phyloP scores from a whole-genome alignment of 2,113 vertebrate genomes.

The Brienomyrus brachyistius region DNA sequence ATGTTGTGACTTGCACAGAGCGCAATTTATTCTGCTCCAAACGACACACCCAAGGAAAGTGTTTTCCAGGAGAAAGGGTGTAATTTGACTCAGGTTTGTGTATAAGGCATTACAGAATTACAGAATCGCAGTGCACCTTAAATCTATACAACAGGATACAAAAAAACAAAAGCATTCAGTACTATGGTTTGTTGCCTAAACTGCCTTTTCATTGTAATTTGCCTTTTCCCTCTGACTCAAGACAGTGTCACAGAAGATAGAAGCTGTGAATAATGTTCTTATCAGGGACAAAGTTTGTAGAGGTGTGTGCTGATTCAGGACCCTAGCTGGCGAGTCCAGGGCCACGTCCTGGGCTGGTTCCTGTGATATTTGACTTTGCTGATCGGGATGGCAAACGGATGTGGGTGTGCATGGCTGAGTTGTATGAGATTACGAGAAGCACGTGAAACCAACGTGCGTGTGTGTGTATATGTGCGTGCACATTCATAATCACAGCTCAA shows the following conservation, averaged over 20 bases:
- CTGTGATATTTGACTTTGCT: neutral
- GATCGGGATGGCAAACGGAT: neutral
- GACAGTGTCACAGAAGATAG: neutral
- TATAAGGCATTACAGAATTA: constrained; percentile 32
- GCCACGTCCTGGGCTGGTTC: neutral
- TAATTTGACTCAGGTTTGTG: constrained; percentile 33
- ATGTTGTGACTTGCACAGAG: constrained; percentile 68
- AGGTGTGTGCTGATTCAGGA: neutral
- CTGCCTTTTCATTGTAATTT: neutral
- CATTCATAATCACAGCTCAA: neutral
- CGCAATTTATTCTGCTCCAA: constrained; percentile 59
- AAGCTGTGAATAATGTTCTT: neutral
- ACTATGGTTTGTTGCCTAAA: neutral
- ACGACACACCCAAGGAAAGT: constrained; percentile 66
- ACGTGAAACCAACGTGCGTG: neutral
- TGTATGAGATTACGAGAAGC: neutral
- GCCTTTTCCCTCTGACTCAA: neutral
- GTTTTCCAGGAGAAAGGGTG: constrained; percentile 52
- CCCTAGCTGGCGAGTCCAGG: neutral
- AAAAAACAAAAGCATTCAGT: neutral
- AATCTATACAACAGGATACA: constrained; percentile 17
- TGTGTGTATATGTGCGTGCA: neutral
- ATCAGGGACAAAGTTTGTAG: neutral
- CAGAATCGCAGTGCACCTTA: constrained; percentile 29
- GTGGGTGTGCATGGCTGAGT: neutral